A percentile compares a stretch with the other conserved stretches of the same genome.
Evolutionary conservation across 2,888 invertebrate species (phyloP).

Genomic region (Perizoma flavofasciatum): DNA sequence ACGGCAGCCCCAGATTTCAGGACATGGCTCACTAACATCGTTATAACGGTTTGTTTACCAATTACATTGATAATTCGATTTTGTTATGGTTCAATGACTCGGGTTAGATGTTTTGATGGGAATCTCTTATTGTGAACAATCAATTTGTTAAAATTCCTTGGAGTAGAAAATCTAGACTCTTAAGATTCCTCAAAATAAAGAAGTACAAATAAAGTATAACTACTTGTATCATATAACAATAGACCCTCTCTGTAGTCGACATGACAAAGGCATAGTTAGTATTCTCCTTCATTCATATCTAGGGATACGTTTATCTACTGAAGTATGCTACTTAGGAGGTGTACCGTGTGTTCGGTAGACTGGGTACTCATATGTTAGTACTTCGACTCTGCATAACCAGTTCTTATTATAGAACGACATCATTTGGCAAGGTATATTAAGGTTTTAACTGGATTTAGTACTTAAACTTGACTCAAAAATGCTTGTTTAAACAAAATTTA

Average conservation of each 20-base stretch:
- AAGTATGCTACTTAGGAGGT: background rate
- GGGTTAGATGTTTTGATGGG: slow-evolving; percentile 4
- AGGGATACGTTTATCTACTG: slow-evolving; percentile 7
- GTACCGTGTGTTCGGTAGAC: too few relatives aligned
- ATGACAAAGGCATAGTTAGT: slow-evolving; percentile 15
- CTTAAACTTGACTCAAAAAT: too few relatives aligned
- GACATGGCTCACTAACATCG: slow-evolving; percentile 62
- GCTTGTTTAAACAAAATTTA: too few relatives aligned
- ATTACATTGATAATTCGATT: slow-evolving; percentile 21
- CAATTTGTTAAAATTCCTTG: too few relatives aligned
- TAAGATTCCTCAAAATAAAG: too few relatives aligned
- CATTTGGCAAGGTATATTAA: background rate
- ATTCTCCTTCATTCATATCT: slow-evolving; percentile 10
- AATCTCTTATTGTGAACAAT: background rate
- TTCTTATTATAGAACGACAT: slow-evolving; percentile 12
- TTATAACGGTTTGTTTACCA: slow-evolving; percentile 64
- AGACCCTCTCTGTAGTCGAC: slow-evolving; percentile 5
- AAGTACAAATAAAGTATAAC: too few relatives aligned
- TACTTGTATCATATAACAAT: background rate
- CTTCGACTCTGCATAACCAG: slow-evolving; percentile 16
- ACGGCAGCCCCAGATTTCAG: slow-evolving; percentile 58
- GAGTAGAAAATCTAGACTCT: too few relatives aligned
- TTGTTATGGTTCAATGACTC: slow-evolving; percentile 17
- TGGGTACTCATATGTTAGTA: background rate
- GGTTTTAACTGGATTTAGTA: too few relatives aligned